These are phyloP conservation scores for Copsychus sechellarum DNA, from an alignment of 2,113 vertebrate species.

Conservation along the genomic window DNA sequence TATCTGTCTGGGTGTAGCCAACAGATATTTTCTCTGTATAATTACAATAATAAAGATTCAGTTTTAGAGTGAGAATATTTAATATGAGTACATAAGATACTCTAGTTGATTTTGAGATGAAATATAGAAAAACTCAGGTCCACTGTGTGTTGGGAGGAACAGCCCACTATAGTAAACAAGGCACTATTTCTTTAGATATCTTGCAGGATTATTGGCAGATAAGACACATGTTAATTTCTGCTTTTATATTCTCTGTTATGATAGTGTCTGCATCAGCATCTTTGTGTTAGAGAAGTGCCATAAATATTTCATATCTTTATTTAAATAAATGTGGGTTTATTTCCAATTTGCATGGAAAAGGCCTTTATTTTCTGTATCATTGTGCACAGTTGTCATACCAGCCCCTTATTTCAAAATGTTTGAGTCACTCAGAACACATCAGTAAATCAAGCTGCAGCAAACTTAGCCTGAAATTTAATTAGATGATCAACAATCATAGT, in stretches of 20 bases:
- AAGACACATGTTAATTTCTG: not conserved
- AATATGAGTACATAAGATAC: not conserved
- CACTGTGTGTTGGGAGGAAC: not conserved
- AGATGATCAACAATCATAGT: not conserved
- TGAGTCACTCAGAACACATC: not conserved
- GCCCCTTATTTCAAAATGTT: not conserved
- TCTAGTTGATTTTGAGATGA: not conserved
- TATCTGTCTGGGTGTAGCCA: not conserved
- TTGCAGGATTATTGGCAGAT: not conserved
- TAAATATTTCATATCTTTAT: constrained; percentile 48
- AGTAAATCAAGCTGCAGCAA: constrained; percentile 12
- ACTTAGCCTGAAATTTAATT: constrained; percentile 19
- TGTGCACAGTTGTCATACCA: not conserved
- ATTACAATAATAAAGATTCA: not conserved
- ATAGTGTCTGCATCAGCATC: not conserved
- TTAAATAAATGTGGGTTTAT: constrained; percentile 45
- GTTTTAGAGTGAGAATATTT: not conserved
- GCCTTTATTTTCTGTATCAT: constrained; percentile 27
- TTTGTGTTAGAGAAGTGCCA: not conserved
- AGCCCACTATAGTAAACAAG: not conserved
- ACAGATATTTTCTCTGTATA: not conserved
- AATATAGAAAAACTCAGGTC: not conserved
- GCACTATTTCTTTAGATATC: not conserved
- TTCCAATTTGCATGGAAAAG: constrained; percentile 9
- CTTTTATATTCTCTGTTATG: not conserved